A percentile compares a stretch with the other conserved stretches of the same genome.
These are phyloP conservation scores for Nanorana parkeri DNA, from an alignment of 2,113 vertebrate genomes.

Conservation along the genomic window DNA sequence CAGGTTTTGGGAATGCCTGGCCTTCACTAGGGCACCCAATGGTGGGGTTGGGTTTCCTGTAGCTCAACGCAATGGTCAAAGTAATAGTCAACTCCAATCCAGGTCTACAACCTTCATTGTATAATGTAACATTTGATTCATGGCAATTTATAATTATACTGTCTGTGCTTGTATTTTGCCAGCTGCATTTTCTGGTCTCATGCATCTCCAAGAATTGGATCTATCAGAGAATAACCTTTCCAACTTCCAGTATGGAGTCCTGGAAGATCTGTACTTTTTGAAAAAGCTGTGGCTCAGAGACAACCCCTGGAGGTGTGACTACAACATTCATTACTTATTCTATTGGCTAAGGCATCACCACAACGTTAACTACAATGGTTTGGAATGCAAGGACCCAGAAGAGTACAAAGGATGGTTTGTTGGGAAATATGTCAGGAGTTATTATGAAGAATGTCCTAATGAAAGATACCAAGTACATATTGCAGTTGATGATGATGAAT, in stretches of 20 bases:
- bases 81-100: no score
- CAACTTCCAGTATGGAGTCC: constrained; percentile 90
- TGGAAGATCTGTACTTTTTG: constrained; percentile 96
- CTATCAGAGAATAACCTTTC: constrained; percentile 91
- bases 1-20: no score
- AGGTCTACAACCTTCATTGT: no score
- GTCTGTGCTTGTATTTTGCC: constrained; percentile 52
- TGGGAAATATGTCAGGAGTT: constrained; percentile 91
- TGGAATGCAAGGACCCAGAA: constrained; percentile 84
- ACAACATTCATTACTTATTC: constrained; percentile 96
- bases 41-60: no score
- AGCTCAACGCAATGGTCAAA: no score
- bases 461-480: constrained; percentile 77
- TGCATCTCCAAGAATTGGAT: constrained; percentile 89
- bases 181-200: constrained; percentile 92
- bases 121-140: no score
- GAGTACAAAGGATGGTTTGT: constrained; percentile 93
- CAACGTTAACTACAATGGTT: constrained; percentile 81
- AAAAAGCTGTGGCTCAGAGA: constrained; percentile 83
- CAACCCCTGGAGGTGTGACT: constrained; percentile 96
- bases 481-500: constrained; percentile 75
- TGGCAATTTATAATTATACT: neutral
- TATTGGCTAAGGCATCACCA: constrained; percentile 97
- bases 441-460: constrained; percentile 94
- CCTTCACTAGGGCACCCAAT: no score